Evolutionary conservation across 1,140 invertebrate genomes (phyloP), one percentile per base, ranked within the genome.

Genomic region (Zophobas morio): DNA sequence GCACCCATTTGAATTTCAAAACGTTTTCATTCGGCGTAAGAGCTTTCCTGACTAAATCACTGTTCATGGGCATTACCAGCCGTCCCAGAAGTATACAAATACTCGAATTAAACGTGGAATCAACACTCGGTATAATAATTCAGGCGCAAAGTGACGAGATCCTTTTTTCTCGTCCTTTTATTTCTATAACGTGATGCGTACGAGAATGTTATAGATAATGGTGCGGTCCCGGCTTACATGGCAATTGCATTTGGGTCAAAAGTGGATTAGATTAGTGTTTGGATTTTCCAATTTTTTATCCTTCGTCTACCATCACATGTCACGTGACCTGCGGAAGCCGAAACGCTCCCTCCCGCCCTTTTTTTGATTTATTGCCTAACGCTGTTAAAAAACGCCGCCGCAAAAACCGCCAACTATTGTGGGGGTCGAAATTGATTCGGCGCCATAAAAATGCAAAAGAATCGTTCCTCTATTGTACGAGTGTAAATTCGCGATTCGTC

Each of bases 1-100:
- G 75, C 70, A 56, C 57, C 63, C 63, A 82, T 82, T 82, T 82
- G 80, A 82, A 82, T 79, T 82, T 82, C 81, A 82, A 82, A 82
- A 81, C 81, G 78, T 82, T 79, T 60, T 80, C 80, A 80, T 80
- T 82, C 77, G 49, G 57, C 51, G 74, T 80, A 82, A 82, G 81
- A 81, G 81, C 77, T 78, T 81, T 80, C 71, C 75, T 63, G 74
- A 77, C 79, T 79, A 77, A 81, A 78, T 81, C 81, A 81, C 81
- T 76, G 78, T 70, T 78, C 78, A 72, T 60, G 54, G 70, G 66
- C 80, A 79, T 80, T 80, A 79, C 74, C 37, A 57, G 54, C 37
- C 70, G 53, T 76, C 49, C 71, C 77, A 76, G 73, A 75, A 77
- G 74, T 77, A 77, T 76, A 77, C 79, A 76, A 76, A 78, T 79